Evolutionary conservation across 2,888 invertebrate genomes (phyloP).

Genomic region (Nebria brevicollis): DNA sequence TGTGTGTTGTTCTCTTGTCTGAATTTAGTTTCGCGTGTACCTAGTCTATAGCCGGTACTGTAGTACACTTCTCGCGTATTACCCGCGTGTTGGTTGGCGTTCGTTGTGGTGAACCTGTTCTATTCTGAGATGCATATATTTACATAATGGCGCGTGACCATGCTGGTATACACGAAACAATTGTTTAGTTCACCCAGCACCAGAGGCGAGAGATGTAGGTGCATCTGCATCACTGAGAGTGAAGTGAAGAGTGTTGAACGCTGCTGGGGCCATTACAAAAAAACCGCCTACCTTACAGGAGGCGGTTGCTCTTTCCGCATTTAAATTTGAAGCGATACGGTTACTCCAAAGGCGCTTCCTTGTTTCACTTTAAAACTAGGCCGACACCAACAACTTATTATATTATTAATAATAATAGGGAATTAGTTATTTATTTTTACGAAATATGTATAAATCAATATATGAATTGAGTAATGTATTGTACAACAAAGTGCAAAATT

Average conservation of each 20-base stretch:
- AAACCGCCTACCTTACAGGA: constrained; percentile 13
- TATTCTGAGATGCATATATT: constrained; percentile 49
- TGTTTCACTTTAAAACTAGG: not conserved
- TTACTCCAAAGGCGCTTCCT: not conserved
- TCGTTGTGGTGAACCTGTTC: no score
- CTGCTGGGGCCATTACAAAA: not conserved
- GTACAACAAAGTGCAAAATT: no score
- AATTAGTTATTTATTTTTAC: no score
- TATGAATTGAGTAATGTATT: no score
- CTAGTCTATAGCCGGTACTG: not conserved
- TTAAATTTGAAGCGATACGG: not conserved
- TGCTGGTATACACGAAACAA: constrained; percentile 46
- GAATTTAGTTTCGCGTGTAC: constrained; percentile 18
- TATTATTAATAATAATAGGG: no score
- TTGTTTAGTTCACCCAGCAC: constrained; percentile 33
- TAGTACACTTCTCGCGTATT: constrained; percentile 47
- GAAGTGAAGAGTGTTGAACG: not conserved
- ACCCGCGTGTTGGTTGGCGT: constrained; percentile 43
- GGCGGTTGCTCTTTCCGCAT: not conserved
- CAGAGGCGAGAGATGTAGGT: constrained; percentile 1
- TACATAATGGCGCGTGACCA: constrained; percentile 52
- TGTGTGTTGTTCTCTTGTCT: not conserved
- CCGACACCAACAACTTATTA: not conserved
- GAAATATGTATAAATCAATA: no score
- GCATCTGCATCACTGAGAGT: not conserved